Evolutionary conservation across 1,140 invertebrate species (phyloP).

Genomic region (Drosophila busckii): DNA sequence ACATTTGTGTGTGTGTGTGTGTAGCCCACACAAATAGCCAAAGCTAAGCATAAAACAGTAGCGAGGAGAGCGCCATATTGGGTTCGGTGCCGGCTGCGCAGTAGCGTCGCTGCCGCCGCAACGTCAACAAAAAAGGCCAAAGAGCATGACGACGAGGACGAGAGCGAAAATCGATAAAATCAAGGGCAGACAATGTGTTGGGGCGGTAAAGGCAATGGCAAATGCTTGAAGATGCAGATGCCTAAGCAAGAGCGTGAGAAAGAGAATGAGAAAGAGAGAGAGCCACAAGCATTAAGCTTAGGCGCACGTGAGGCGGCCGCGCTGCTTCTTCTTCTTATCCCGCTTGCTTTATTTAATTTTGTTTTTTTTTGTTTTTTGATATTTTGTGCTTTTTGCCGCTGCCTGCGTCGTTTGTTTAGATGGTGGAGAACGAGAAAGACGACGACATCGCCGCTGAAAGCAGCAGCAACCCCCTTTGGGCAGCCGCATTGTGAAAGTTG

Average conservation of each 20-base stretch:
- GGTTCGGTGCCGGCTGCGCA: too few relatives aligned
- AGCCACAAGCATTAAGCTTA: conserved; percentile 34
- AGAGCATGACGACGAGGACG: conserved; percentile 39
- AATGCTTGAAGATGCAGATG: neutral
- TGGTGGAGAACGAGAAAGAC: conserved; percentile 6
- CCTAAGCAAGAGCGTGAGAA: conserved; percentile 4
- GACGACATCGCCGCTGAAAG: conserved; percentile 15
- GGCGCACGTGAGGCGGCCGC: conserved; percentile 57
- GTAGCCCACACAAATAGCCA: conserved; percentile 20
- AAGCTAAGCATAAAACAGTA: conserved; percentile 49
- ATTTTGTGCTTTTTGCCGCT: too few relatives aligned
- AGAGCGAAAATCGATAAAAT: conserved; percentile 69
- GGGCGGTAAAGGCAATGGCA: conserved; percentile 8
- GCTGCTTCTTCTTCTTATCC: conserved; percentile 14
- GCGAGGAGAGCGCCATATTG: conserved; percentile 27
- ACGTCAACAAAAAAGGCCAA: conserved; percentile 53
- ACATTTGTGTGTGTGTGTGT: neutral
- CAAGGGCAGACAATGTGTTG: conserved; percentile 71
- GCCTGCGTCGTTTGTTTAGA: conserved; percentile 1
- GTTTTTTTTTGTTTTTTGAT: conserved; percentile 5
- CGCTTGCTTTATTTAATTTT: conserved; percentile 1
- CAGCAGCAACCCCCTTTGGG: conserved; percentile 54
- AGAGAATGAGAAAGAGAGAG: neutral
- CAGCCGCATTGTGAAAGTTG: conserved; percentile 68
- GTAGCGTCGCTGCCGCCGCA: conserved; percentile 24